Base-by-base conservation (phyloP, 2,113 vertebrate genomes). In the Phylloscopus whistleri region DNA sequence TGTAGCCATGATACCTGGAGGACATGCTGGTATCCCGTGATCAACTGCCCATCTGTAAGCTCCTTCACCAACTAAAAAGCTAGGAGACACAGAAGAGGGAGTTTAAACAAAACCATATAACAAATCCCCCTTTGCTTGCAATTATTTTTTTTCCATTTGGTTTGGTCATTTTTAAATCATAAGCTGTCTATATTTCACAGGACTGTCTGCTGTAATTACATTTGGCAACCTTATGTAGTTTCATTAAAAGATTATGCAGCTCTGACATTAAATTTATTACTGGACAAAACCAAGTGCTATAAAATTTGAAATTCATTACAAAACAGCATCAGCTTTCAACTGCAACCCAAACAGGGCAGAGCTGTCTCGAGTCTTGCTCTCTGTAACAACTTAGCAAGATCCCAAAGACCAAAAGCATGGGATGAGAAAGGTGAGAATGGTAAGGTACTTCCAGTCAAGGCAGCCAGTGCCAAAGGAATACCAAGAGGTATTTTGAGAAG, bases 41-140 rank as follows among this genome's bases (percentile, higher is more conserved):
- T 98, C 98, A 95, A 99, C 97, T 86, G 99, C 99, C 99, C 99
- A 99, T 93, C 99, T 99, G 94, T 98, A 99, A 95, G 99, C 99
- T 97, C 99, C 99, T 98, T 98, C 98, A 83, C 99, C 99, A 96
- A 99, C 99, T 98, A 99, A 98, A 98, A 99, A 99, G 97, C 99
- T 99, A 97, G 96, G 91, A 96, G 97, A 95, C 96, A 97, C 94
- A 97, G 94, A 96, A 95, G 64, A 94, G 91, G 91, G 91, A 94
- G 46, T 97, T 96, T 97, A 94, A 97, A 96, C 85, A 97, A 97
- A 96, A 88, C 95, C 95, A 96, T 41, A 43, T 56, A 96, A 95
- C 56, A 96, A 91, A 94, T 70, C 84, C 78, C 94, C 90, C 94
- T 96, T 95, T 94, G 48, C 73, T 83, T 95, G 86, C 89, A 95